Evolutionary conservation across 2,113 vertebrate species (phyloP).

Genomic region (Myiagra hebetior): DNA sequence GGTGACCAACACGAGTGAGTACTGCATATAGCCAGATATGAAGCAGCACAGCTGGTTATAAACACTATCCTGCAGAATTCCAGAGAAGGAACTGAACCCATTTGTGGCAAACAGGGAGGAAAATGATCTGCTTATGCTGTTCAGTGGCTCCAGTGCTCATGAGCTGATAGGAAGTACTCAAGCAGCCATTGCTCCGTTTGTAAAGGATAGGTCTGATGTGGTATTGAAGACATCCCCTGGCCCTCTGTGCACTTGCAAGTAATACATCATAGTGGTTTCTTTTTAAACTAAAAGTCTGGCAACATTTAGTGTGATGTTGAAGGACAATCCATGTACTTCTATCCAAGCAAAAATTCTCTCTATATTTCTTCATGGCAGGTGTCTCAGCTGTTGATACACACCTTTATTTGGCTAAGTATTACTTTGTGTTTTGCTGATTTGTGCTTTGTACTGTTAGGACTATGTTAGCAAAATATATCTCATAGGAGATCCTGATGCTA

Average conservation of each 20-base stretch:
- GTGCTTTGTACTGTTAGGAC: background rate
- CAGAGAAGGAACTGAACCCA: background rate
- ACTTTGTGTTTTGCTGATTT: background rate
- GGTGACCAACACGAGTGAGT: background rate
- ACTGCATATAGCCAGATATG: background rate
- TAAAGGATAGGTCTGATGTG: background rate
- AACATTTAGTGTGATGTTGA: background rate
- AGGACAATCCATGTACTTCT: background rate
- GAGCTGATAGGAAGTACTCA: background rate
- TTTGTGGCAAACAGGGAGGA: background rate
- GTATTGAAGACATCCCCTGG: background rate
- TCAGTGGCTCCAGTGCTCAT: background rate
- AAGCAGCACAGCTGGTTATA: background rate
- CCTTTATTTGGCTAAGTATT: background rate
- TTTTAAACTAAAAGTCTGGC: background rate
- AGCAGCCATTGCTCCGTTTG: background rate
- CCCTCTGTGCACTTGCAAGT: background rate
- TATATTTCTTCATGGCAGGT: background rate
- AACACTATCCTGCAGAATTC: background rate
- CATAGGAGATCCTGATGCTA: background rate
- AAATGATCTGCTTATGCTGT: background rate
- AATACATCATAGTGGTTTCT: background rate
- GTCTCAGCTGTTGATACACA: background rate
- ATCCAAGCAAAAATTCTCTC: background rate
- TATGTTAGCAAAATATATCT: background rate